phyloP scores from a whole-genome alignment of 2,113 vertebrate species.

The Gambusia affinis region DNA sequence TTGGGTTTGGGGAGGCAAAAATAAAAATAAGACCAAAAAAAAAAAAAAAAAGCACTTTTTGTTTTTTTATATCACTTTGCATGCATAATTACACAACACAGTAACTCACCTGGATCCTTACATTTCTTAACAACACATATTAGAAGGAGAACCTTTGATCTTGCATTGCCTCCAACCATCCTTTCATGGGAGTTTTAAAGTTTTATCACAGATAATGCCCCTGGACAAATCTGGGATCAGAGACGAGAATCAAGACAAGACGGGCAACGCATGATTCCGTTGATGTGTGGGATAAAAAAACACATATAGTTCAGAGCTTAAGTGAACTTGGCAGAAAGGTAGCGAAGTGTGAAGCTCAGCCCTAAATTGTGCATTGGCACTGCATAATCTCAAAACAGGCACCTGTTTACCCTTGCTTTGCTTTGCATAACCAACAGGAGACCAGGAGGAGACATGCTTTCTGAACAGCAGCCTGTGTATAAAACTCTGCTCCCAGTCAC shows the following conservation, averaged over 20 bases:
- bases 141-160: constrained; percentile 61
- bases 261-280: constrained; percentile 37
- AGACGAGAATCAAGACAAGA: constrained; percentile 23
- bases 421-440: constrained; percentile 54
- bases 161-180: constrained; percentile 29
- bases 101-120: constrained; percentile 35
- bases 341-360: constrained; percentile 11
- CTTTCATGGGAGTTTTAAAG: constrained; percentile 67
- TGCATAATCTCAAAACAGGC: constrained; percentile 66
- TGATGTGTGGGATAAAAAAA: constrained; percentile 39
- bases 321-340: constrained; percentile 40
- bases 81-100: constrained; percentile 62
- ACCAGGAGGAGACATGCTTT: constrained; percentile 51
- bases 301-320: constrained; percentile 11
- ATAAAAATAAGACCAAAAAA: constrained; percentile 2
- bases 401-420: constrained; percentile 68
- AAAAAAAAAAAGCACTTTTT: constrained; percentile 30
- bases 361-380: constrained; percentile 39
- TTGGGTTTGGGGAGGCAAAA: constrained; percentile 30
- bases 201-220: constrained; percentile 42
- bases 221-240: constrained; percentile 62
- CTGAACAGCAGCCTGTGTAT: constrained; percentile 51
- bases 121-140: constrained; percentile 41
- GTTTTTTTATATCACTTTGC: constrained; percentile 37
- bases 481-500: constrained; percentile 65